Evolutionary conservation across 1,140 invertebrate genomes (phyloP), one percentile per base, ranked within the genome.

Genomic region (Drosophila leontia): DNA sequence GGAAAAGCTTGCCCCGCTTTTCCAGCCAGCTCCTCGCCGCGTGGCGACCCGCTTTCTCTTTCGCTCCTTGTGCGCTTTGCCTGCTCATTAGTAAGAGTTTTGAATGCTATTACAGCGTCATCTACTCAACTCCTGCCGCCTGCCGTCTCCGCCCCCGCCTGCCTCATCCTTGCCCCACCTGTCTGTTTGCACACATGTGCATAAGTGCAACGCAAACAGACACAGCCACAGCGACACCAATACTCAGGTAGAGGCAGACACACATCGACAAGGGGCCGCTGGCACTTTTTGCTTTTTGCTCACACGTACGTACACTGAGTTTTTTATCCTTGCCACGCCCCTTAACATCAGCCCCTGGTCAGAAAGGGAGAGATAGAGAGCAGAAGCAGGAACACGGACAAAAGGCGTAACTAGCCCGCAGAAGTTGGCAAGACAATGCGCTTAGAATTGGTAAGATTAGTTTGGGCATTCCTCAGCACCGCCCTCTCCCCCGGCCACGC

Each of bases 101-200:
- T 90, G 85, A 85, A 90, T 90, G 85, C 85, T 85, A 90, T 90
- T 90, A 90, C 86, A 85, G 81, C 82, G 82, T 85, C 85, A 91
- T 85, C 85, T 85, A 90, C 84, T 88, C 85, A 55, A 84, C 76
- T 88, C 75, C 86, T 67, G 51, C 83, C 44, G 19, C 55, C 19
- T 39, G 29, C 34, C 37, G 19, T 35, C 42, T 26, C 60, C 29
- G 9, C 34, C 3, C 12, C 60, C 44, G 29, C 19, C 19, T 23
- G 13, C 26, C 34, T 12, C n/a, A n/a, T 42, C 42, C 41, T 47
- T 26, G 26, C 23, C 39, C 17, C 9, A 26, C 13, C 15, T 56
- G 35, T 50, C 71, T 82, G 81, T 75, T 90, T 81, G 77, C 80
- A 84, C 81, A 74, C 86, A 78, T 91, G 85, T 88, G 81, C 85